Conservation (phyloP, 2,888 invertebrate species). For the Pristionchus fissidentatus region DNA sequence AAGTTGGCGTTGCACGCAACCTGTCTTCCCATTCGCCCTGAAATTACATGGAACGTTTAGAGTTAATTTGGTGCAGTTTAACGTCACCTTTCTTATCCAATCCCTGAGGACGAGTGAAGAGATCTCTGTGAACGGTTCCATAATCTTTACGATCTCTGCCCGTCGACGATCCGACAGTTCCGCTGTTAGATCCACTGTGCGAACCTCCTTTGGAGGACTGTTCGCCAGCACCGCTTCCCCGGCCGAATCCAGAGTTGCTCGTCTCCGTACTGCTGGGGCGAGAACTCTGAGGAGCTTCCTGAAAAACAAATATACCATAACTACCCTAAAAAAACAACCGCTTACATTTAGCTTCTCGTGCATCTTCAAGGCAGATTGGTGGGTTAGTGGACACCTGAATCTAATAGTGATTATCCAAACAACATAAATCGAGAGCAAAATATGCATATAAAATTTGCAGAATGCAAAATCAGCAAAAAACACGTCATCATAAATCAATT, state of each 20-base stretch:
- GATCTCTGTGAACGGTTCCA: constrained; percentile 60
- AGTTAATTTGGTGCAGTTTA: background rate
- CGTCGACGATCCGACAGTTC: background rate
- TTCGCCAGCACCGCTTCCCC: constrained; percentile 31
- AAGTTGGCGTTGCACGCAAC: constrained; percentile 57
- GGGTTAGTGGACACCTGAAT: constrained; percentile 12
- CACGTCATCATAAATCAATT: too few relatives aligned
- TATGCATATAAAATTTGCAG: too few relatives aligned
- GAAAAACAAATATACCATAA: background rate
- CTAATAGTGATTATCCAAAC: background rate
- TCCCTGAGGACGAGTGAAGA: constrained; percentile 56
- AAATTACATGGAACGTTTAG: background rate
- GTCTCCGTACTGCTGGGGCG: constrained; percentile 24
- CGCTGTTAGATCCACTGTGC: background rate
- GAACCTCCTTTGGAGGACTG: constrained; percentile 15
- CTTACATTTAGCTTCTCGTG: constrained; percentile 11
- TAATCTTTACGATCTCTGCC: constrained; percentile 1
- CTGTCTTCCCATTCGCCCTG: constrained; percentile 52
- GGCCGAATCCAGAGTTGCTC: constrained; percentile 9
- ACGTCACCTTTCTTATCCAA: constrained; percentile 52
- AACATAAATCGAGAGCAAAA: background rate
- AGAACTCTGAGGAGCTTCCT: constrained; percentile 16
- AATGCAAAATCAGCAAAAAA: too few relatives aligned
- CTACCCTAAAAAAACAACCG: background rate
- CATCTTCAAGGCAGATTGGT: background rate